These are phyloP conservation scores for Papilio xuthus DNA, from an alignment of 1,140 invertebrate species.

Conservation along the genomic window DNA sequence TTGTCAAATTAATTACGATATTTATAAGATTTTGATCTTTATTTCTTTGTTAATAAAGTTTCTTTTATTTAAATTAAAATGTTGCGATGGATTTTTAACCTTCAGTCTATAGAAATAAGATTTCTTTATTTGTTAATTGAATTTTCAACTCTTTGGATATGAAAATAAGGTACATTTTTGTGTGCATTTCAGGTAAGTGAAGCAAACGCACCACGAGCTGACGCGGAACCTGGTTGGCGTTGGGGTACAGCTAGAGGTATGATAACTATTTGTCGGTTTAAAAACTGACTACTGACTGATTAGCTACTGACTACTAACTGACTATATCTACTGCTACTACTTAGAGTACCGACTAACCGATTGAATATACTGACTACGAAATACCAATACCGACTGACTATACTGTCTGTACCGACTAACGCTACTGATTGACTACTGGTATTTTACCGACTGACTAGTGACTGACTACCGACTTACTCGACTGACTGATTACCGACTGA, in stretches of 20 bases:
- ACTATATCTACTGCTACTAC: too few relatives aligned
- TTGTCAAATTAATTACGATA: too few relatives aligned
- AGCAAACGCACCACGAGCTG: slow-evolving; percentile 88
- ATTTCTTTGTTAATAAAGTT: background rate
- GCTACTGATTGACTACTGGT: too few relatives aligned
- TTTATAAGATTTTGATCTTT: background rate
- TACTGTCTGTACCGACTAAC: too few relatives aligned
- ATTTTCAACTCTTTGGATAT: background rate
- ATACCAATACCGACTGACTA: too few relatives aligned
- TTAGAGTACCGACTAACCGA: too few relatives aligned
- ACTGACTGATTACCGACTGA: too few relatives aligned
- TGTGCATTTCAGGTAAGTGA: slow-evolving; percentile 57
- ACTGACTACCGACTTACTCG: too few relatives aligned
- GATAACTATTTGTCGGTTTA: background rate
- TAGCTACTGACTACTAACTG: too few relatives aligned
- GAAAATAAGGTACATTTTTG: background rate
- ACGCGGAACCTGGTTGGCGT: slow-evolving; percentile 98
- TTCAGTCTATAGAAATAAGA: background rate
- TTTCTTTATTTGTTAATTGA: background rate
- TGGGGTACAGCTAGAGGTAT: slow-evolving; percentile 93
- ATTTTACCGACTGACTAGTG: too few relatives aligned
- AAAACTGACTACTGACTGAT: background rate
- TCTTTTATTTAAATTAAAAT: background rate
- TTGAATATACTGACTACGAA: too few relatives aligned
- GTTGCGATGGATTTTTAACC: background rate